Percentiles rank a stretch among this genome's conserved stretches.
Evolutionary conservation across 1,140 invertebrate genomes (phyloP).

Genomic region (Neotoxoptera formosana): DNA sequence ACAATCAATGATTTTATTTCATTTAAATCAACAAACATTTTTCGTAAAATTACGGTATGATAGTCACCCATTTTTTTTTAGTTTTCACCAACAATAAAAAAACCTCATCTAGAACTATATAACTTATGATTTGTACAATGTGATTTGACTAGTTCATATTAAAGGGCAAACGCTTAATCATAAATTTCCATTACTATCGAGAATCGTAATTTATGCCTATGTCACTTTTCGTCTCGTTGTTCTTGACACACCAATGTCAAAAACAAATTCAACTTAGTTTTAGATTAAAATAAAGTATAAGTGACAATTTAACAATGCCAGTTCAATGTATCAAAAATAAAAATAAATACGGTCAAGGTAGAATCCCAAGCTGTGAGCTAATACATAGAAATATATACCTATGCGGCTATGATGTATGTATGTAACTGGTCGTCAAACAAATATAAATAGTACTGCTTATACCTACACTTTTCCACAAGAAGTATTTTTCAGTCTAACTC

Average conservation of each 20-base stretch:
- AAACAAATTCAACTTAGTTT: neutral
- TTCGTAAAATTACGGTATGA: too few relatives aligned
- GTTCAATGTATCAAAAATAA: neutral
- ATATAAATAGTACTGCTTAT: neutral
- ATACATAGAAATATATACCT: neutral
- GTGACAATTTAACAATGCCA: neutral
- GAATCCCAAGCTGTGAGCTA: conserved; percentile 9
- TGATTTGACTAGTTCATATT: neutral
- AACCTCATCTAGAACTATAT: neutral
- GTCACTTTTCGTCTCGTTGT: neutral
- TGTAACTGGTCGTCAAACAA: neutral
- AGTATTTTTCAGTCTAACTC: neutral
- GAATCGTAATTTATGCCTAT: neutral
- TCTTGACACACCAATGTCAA: neutral
- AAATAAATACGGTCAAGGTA: conserved; percentile 13
- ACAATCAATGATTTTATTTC: too few relatives aligned
- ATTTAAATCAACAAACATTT: too few relatives aligned
- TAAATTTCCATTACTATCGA: neutral
- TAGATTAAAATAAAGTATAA: neutral
- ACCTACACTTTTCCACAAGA: too few relatives aligned
- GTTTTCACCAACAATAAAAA: neutral
- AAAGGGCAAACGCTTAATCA: neutral
- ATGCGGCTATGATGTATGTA: neutral
- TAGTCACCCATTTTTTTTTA: neutral
- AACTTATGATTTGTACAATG: neutral